A percentile compares a stretch with the other conserved stretches of the same genome.
Conservation (phyloP, 2,113 vertebrate genomes). For the Ovis aries region ARS-UI_Ramb_v3.0 NC_056057.1:36181501-36182000, state of each 20-base stretch:
- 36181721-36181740: background rate
- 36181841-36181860: background rate
- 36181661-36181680: background rate
- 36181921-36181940: background rate
- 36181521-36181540: background rate
- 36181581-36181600: background rate
- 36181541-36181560: background rate
- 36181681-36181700: background rate
- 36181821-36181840: background rate
- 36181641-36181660: background rate
- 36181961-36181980: background rate
- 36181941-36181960: background rate
- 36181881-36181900: background rate
- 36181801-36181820: background rate
- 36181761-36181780: background rate
- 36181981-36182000: background rate
- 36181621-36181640: background rate
- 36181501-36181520: background rate
- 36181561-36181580: background rate
- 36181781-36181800: background rate
- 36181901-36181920: background rate
- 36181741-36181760: background rate
- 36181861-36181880: background rate
- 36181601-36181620: background rate
- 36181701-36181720: background rate